These are phyloP conservation scores for Papilio glaucus DNA, from an alignment of 1,140 invertebrate species.

Conservation along the genomic window DNA sequence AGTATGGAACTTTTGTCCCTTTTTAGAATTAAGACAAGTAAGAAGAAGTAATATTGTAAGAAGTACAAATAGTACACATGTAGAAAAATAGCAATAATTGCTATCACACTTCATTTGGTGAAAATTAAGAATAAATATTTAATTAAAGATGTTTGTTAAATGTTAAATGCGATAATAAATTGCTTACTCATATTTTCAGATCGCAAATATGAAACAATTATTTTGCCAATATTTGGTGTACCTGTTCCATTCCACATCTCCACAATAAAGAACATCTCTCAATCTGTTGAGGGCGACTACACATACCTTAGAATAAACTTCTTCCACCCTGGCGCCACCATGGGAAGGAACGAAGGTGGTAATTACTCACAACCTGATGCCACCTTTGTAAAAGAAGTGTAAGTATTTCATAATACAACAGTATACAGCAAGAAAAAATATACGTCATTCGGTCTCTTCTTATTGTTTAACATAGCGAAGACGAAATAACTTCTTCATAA, in stretches of 20 bases:
- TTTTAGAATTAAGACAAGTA: too few relatives aligned
- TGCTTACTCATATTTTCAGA: conserved; percentile 91
- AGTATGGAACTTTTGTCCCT: too few relatives aligned
- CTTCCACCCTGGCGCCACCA: conserved; percentile 98
- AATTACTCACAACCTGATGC: conserved; percentile 97
- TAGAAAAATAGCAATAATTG: too few relatives aligned
- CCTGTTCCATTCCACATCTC: conserved; percentile 99
- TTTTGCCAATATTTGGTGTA: conserved; percentile 97
- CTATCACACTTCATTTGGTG: too few relatives aligned
- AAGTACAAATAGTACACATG: too few relatives aligned
- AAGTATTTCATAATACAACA: conserved; percentile 80
- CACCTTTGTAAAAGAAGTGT: conserved; percentile 99
- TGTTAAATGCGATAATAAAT: too few relatives aligned
- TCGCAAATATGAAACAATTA: conserved; percentile 98
- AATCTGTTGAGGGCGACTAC: conserved; percentile 99
- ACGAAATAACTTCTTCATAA: too few relatives aligned
- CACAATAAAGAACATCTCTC: conserved; percentile 99
- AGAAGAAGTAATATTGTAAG: too few relatives aligned
- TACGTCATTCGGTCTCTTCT: conserved; percentile 1
- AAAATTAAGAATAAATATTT: too few relatives aligned
- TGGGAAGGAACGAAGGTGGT: conserved; percentile 95
- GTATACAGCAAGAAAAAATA: too few relatives aligned
- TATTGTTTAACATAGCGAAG: too few relatives aligned
- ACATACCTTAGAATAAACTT: conserved; percentile 99
- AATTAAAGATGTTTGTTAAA: too few relatives aligned